These are phyloP conservation scores for Stegana nigrithorax DNA, from an alignment of 2,888 invertebrate genomes.

Conservation along the genomic window DNA sequence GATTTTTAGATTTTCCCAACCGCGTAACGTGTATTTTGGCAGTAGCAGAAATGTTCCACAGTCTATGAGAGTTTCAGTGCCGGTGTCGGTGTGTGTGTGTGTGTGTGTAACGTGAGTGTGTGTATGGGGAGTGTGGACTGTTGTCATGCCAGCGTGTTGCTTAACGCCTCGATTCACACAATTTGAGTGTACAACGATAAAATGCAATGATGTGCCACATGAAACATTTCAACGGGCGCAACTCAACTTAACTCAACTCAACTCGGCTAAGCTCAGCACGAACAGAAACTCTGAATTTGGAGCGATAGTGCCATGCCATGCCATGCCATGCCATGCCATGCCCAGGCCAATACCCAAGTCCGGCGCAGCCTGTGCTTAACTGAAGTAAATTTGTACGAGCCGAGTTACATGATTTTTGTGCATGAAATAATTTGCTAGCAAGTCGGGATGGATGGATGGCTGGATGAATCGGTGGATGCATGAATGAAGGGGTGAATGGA, in stretches of 20 bases:
- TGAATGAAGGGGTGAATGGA: no score
- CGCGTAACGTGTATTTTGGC: neutral
- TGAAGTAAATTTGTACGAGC: no score
- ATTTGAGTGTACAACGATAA: conserved; percentile 57
- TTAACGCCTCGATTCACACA: conserved; percentile 62
- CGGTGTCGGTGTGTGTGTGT: no score
- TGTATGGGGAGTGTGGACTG: neutral
- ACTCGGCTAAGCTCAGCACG: neutral
- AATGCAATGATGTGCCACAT: conserved; percentile 43
- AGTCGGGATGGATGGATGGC: no score
- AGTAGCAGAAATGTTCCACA: no score
- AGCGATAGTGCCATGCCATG: no score
- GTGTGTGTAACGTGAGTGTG: conserved; percentile 27
- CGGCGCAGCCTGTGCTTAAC: neutral
- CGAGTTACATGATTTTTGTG: conserved; percentile 54
- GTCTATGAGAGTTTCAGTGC: no score
- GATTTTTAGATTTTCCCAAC: conserved; percentile 55
- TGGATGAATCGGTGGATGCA: no score
- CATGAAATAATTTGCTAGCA: conserved; percentile 54
- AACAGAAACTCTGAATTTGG: no score
- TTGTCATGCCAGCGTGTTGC: conserved; percentile 48
- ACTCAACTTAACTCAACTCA: neutral
- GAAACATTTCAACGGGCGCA: neutral
- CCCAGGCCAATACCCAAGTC: no score
- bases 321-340: no score